Conservation (phyloP, 2,113 vertebrate species). For the Channa argus region DNA sequence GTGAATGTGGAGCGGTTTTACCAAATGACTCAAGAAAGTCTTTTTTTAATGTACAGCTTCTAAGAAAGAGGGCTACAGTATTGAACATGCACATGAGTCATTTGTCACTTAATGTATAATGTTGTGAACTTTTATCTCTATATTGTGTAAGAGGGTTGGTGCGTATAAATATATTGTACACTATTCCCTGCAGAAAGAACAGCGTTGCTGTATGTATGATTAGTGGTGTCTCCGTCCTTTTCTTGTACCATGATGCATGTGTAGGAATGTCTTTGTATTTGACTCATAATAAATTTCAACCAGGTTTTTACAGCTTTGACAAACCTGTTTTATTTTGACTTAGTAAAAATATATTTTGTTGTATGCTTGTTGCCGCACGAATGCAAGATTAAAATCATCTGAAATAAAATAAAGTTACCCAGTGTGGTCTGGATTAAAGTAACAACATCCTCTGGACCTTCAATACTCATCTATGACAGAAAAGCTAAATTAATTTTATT, state of each 20-base stretch:
- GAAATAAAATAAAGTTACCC: not conserved
- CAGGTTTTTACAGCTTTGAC: slow-evolving; percentile 77
- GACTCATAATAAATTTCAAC: slow-evolving; percentile 87
- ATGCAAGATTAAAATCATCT: not conserved
- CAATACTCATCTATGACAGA: not conserved
- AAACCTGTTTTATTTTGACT: slow-evolving; percentile 20
- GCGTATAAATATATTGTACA: slow-evolving; percentile 75
- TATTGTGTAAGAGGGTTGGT: slow-evolving; percentile 34
- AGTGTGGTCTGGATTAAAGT: not conserved
- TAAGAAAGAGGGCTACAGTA: slow-evolving; percentile 55
- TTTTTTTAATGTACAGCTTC: slow-evolving; percentile 35
- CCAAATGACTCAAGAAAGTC: slow-evolving; percentile 33
- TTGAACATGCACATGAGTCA: slow-evolving; percentile 47
- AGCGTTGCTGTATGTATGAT: slow-evolving; percentile 86
- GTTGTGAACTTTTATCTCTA: slow-evolving; percentile 48
- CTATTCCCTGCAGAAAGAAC: slow-evolving; percentile 77
- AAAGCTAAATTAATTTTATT: too few species aligned
- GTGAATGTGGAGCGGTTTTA: slow-evolving; percentile 59
- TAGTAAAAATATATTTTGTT: not conserved
- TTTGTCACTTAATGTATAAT: slow-evolving; percentile 39
- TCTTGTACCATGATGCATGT: slow-evolving; percentile 86
- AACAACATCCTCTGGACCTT: too few species aligned
- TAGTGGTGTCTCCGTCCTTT: slow-evolving; percentile 75
- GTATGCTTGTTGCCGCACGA: not conserved
- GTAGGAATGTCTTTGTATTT: slow-evolving; percentile 84